These are phyloP conservation scores for Engraulis encrasicolus DNA, from an alignment of 2,113 vertebrate species.

Conservation along the genomic window DNA sequence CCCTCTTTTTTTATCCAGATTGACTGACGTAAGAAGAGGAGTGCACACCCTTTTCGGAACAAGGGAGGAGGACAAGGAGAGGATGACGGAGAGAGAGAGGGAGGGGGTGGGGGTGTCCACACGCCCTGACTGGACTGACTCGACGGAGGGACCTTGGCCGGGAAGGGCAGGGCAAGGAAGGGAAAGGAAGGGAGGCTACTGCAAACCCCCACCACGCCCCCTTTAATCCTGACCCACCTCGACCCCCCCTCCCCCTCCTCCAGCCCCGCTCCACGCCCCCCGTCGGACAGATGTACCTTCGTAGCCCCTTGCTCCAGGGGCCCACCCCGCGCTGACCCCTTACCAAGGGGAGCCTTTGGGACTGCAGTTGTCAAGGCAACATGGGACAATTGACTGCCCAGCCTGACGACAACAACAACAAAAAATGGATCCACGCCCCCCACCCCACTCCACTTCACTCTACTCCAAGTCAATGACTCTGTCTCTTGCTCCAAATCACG, in stretches of 20 bases:
- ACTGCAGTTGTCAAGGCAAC: constrained; percentile 67
- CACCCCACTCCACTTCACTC: constrained; percentile 30
- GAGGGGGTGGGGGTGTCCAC: too few relatives aligned
- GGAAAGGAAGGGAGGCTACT: too few relatives aligned
- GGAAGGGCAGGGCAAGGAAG: too few relatives aligned
- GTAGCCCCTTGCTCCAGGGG: constrained; percentile 55
- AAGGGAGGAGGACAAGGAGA: too few relatives aligned
- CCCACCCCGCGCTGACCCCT: constrained; percentile 55
- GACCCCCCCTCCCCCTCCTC: not conserved
- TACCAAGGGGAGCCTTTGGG: constrained; percentile 59
- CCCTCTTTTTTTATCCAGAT: not conserved
- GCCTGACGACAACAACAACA: not conserved
- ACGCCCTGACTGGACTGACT: not conserved
- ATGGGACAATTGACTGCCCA: constrained; percentile 68
- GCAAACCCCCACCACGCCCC: too few relatives aligned
- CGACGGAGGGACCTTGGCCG: too few relatives aligned
- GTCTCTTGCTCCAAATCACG: not conserved
- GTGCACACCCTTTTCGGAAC: too few relatives aligned
- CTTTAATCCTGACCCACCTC: too few relatives aligned
- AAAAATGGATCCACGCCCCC: constrained; percentile 38
- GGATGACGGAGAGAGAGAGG: too few relatives aligned
- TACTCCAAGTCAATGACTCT: too few relatives aligned
- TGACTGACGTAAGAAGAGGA: not conserved
- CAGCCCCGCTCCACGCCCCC: too few relatives aligned
- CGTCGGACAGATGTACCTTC: constrained; percentile 75